Conservation (phyloP, 2,113 vertebrate genomes). For the Apistogramma diplotaenia region DNA sequence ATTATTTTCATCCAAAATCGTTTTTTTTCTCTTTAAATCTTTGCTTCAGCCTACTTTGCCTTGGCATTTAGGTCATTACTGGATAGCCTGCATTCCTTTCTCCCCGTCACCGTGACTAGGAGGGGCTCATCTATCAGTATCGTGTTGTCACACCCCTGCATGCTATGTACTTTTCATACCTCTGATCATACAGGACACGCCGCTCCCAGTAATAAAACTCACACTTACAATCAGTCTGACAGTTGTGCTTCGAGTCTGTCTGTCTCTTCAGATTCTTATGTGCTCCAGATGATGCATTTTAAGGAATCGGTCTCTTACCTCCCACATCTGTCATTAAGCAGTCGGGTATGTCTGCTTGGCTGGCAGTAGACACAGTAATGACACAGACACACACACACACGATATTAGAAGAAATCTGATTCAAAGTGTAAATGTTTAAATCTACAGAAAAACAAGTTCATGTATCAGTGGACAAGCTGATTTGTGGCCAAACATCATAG, state of each 20-base stretch:
- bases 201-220: slow-evolving; percentile 42
- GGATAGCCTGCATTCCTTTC: slow-evolving; percentile 51
- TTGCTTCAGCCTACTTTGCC: not conserved
- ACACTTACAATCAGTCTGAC: not conserved
- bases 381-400: no score
- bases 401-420: not conserved
- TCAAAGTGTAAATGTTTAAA: not conserved
- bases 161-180: slow-evolving; percentile 60
- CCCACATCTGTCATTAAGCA: not conserved
- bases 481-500: not conserved
- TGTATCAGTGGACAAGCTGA: not conserved
- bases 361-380: no score
- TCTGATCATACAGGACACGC: not conserved
- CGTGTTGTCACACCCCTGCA: slow-evolving; percentile 51
- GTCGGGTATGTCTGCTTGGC: not conserved
- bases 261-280: not conserved
- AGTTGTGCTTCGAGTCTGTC: not conserved
- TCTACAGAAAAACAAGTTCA: not conserved
- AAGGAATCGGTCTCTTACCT: not conserved
- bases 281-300: no score
- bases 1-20: not conserved
- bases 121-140: slow-evolving; percentile 20
- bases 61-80: not conserved
- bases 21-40: not conserved
- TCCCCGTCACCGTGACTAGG: not conserved